phyloP scores from a whole-genome alignment of 2,113 vertebrate genomes.

The Electrona antarctica region DNA sequence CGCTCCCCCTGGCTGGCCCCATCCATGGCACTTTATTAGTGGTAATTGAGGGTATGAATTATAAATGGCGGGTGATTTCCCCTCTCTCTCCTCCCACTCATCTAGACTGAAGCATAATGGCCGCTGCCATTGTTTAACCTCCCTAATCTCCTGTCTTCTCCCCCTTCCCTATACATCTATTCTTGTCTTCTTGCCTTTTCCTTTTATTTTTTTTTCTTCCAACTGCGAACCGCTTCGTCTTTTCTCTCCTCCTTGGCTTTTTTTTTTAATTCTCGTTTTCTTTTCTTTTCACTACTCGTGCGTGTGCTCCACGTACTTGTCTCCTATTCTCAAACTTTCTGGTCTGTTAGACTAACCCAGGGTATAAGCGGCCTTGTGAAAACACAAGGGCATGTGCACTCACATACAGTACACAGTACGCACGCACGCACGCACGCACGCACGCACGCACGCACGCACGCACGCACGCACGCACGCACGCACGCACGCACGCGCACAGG shows the following conservation, averaged over 20 bases:
- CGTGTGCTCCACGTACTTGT: background rate
- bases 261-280: background rate
- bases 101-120: conserved; percentile 95
- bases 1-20: conserved; percentile 89
- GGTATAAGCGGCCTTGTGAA: too few species aligned
- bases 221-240: conserved; percentile 14
- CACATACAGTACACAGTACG: background rate
- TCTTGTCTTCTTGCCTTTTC: conserved; percentile 31
- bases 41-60: conserved; percentile 99
- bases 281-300: background rate
- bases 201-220: conserved; percentile 26
- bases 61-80: conserved; percentile 89
- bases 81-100: conserved; percentile 87
- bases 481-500: conserved; percentile 26
- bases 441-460: conserved; percentile 8
- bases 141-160: conserved; percentile 93
- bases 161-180: conserved; percentile 12
- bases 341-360: too few species aligned
- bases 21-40: conserved; percentile 95
- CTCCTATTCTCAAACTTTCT: background rate
- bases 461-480: conserved; percentile 33
- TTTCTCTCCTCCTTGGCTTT: background rate
- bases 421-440: background rate
- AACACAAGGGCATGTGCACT: conserved; percentile 3
- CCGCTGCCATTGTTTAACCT: conserved; percentile 87